Evolutionary conservation across 2,888 invertebrate species (phyloP), one percentile per base, ranked within the genome.

Genomic region (Lasioglossum oenotherae): DNA sequence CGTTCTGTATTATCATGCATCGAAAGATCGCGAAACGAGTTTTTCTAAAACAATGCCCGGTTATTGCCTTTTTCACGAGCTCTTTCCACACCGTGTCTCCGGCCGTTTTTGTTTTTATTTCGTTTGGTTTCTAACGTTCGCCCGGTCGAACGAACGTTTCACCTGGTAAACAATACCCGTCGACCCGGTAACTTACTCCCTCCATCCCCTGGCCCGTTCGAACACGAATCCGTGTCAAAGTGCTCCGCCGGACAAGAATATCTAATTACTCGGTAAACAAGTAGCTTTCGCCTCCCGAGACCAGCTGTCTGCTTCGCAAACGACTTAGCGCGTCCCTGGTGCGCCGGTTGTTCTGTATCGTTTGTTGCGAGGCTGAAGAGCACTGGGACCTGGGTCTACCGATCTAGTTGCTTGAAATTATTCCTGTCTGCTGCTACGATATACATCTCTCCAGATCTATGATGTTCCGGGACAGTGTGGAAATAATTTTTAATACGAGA

Each of bases 161-260:
- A 74, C 72, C 81, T 79, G 79, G 78, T 73, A 80, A 84, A 76
- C 76, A 74, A 73, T 64, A 71, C 67, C 73, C 14, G 53, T 31
- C 74, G 71, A 41, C 57, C 60, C 23, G 74, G 19, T 44, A 31
- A 74, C 69, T 74, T 23, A 19, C 27, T 27, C 23, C 23, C 23
- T 49, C 31, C 27, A 19, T 4, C 14, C 71, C 71, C 5, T 69
- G 31, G n/a, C 16, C 49, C 31, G 49, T 60, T 44, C 46, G 77
- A 74, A 46, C 76, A 46, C 73, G 79, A 85, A 85, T 85, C 84
- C 84, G 84, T 84, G 80, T 80, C 80, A 84, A 80, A 80, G 77
- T 80, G 72, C 78, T 80, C 35, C n/a, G 60, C 27, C 79, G 19
- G 64, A 19, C 76, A 83, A 60, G 77, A 71, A 74, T 84, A 82